Base-by-base conservation (phyloP, 2,888 invertebrate species). In the Protophormia terraenovae region DNA sequence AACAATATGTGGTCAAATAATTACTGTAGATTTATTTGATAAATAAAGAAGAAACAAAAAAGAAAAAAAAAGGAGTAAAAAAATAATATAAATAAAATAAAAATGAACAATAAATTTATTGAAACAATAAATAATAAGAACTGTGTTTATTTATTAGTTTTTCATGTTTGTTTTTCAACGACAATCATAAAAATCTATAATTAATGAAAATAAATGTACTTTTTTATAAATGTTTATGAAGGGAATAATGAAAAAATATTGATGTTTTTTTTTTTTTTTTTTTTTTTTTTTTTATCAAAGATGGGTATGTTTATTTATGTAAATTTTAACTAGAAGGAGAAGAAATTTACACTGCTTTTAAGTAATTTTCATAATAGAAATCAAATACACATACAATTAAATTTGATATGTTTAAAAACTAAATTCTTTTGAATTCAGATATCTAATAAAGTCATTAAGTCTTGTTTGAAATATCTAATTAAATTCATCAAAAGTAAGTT, bases 91-190 rank as follows among this genome's bases (percentile, higher is more conserved):
- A 50, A 50, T 29, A 27, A 45, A 32, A 50, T 19, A 45, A 8
- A 27, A 47, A 19, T 27, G 0, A n/a, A 58, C n/a, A 58, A 58
- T 58, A 8, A n/a, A 58, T 58, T 58, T 27, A 58, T 58, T 14
- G 7, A 14, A 16, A 55, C 29, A 12, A 72, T 72, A 60, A 72
- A 72, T 45, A 72, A 60, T 41, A 55, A 72, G 29, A 60, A 58
- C 41, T 41, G 3, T 58, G 16, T 27, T 58, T 55, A 72, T 16
- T 29, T 19, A n/a, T 55, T 35, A n/a, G 5, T 71, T 24, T 0
- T 38, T 53, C 14, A 8, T 53, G n/a, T 50, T 67, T 66, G 29
- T 35, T 53, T 41, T 55, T 27, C 22, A 55, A 58, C 19, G 41
- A 41, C 38, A 58, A 58, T 27, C 38, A 53, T 16, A 47, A 45